These are phyloP conservation scores for Mnemiopsis leidyi DNA, from an alignment of 37 sponge, comb jelly and placozoan species.

Conservation along the genomic window DNA sequence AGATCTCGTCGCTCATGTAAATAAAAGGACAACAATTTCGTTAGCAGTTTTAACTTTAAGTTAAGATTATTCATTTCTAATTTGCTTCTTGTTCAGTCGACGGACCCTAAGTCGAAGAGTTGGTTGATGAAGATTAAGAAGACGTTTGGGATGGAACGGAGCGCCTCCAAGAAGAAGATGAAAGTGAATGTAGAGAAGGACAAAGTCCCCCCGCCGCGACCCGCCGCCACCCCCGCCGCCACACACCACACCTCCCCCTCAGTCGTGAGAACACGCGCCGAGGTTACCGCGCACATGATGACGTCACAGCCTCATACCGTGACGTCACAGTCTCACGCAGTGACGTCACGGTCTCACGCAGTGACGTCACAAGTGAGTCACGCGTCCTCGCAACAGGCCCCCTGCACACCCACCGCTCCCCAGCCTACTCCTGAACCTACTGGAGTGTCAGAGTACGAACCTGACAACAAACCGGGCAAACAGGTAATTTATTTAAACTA, in stretches of 20 bases:
- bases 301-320: neutral
- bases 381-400: neutral
- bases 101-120: slow-evolving; percentile 28
- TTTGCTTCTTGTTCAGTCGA: neutral
- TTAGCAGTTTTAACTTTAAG: too few species aligned
- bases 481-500: too few species aligned
- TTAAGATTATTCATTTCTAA: too few species aligned
- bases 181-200: slow-evolving; percentile 49
- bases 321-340: neutral
- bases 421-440: slow-evolving; percentile 40
- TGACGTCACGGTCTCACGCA: neutral
- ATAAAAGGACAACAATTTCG: too few species aligned
- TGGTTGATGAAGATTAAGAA: slow-evolving; percentile 57
- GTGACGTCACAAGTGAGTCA: too few species aligned
- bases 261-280: slow-evolving; percentile 4
- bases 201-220: neutral
- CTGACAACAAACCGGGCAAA: slow-evolving; percentile 29
- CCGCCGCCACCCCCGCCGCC: neutral
- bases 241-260: neutral
- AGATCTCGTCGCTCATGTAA: too few species aligned
- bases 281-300: slow-evolving; percentile 21
- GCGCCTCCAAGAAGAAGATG: slow-evolving; percentile 42
- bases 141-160: slow-evolving; percentile 1
- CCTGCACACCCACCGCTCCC: slow-evolving; percentile 35
- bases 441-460: neutral